Evolutionary conservation across 2,888 invertebrate genomes (phyloP).

Genomic region (Cerceris ruficornis): DNA sequence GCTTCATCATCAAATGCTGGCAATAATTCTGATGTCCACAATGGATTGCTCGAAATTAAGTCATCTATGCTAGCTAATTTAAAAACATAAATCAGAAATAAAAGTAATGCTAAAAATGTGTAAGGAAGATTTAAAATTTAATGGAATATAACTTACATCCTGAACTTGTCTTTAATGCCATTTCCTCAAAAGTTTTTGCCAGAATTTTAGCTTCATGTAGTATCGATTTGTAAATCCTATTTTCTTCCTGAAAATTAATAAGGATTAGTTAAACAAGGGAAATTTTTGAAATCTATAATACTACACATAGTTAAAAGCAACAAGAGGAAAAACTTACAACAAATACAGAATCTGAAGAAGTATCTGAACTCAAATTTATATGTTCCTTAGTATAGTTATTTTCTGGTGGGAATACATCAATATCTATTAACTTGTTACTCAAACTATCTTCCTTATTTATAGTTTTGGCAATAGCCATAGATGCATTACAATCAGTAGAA

Average conservation of each 20-base stretch:
- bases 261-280: neutral
- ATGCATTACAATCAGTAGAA: neutral
- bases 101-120: neutral
- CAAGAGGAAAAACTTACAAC: slow-evolving; percentile 62
- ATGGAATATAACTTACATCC: slow-evolving; percentile 65
- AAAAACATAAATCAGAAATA: slow-evolving; percentile 10
- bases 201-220: slow-evolving; percentile 71
- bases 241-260: slow-evolving; percentile 32
- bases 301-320: neutral
- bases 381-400: slow-evolving; percentile 22
- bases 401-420: slow-evolving; percentile 65
- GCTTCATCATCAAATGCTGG: slow-evolving; percentile 74
- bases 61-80: slow-evolving; percentile 64
- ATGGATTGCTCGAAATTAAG: slow-evolving; percentile 67
- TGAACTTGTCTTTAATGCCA: slow-evolving; percentile 64
- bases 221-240: slow-evolving; percentile 63
- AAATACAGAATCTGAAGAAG: slow-evolving; percentile 72
- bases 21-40: slow-evolving; percentile 70
- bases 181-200: slow-evolving; percentile 73
- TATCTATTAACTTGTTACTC: slow-evolving; percentile 67
- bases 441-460: slow-evolving; percentile 4
- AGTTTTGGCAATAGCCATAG: slow-evolving; percentile 2
- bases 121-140: slow-evolving; percentile 1
- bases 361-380: slow-evolving; percentile 52
- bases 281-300: neutral